Base-by-base conservation (phyloP, 2,113 vertebrate species). In the Gyps fulvus region DNA sequence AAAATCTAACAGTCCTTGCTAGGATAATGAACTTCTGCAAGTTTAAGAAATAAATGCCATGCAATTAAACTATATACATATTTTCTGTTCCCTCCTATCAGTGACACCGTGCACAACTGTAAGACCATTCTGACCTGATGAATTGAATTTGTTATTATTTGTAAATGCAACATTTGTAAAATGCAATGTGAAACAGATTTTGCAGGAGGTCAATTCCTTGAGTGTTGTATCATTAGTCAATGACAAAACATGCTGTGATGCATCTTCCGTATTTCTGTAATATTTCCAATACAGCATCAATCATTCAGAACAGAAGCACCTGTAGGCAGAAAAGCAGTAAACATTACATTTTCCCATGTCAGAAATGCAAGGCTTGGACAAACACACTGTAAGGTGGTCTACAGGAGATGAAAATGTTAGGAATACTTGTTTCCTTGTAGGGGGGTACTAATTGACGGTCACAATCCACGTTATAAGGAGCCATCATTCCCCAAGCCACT, bases 121-220 rank as follows among this genome's bases (percentile, higher is more conserved):
- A 87, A 94, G 58, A 91, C 66, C 69, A 71, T 87, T 95, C 80
- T 77, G 86, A 90, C 71, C 74, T 93, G 91, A 93, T 61, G 55
- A 83, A 83, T 20, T 77, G 54, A 87, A 47, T 61, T 59, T 80
- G 83, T 67, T 90, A 87, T 78, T 91, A 57, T 72, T 95, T 84
- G 73, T 85, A 85, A 96, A 94, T 63, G 88, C 36, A 78, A 95
- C 22, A 12, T 82, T 95, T 65, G 72, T 87, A 93, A 91, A 96
- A 93, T 16, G 45, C 42, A 76, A 57, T 14, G 55, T 88, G 95
- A 93, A 96, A 95, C 78, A 73, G 49, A 95, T 93, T 95, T 90
- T 97, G 76, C 78, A 95, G 95, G 94, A 96, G 71, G 71, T 59
- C 88, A 95, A 0, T 97, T 97, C 84, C 70, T 95, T 87, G 70